Percentiles rank a stretch among this genome's conserved stretches.
phyloP scores from a whole-genome alignment of 2,888 invertebrate species.

The Platyscelio sp. region DNA sequence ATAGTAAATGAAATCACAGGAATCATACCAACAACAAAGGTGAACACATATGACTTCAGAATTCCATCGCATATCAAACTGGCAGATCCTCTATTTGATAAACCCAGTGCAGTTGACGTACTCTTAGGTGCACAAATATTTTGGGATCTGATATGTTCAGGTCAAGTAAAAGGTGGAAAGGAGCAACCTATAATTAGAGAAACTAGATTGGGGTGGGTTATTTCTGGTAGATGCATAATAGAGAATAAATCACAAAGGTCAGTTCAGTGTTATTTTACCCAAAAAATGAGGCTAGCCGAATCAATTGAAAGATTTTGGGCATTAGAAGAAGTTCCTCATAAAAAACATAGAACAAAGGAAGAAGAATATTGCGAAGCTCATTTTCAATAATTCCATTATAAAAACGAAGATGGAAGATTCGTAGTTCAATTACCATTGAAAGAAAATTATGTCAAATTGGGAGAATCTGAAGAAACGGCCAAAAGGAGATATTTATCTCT shows the following conservation, averaged over 20 bases:
- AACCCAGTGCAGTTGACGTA: no score
- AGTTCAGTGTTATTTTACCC: neutral
- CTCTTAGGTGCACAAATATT: neutral
- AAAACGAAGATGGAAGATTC: neutral
- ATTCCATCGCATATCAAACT: no score
- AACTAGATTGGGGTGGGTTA: neutral
- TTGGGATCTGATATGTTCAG: neutral
- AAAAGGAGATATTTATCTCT: neutral
- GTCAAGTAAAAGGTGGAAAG: neutral
- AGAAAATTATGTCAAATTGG: neutral
- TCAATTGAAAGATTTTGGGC: slow-evolving; percentile 19
- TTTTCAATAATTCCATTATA: neutral
- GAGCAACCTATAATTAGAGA: neutral
- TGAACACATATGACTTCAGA: neutral
- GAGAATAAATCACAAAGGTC: neutral
- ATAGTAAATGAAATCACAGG: neutral
- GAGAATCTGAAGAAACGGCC: slow-evolving; percentile 20
- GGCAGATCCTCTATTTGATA: no score
- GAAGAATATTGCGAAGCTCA: slow-evolving; percentile 14
- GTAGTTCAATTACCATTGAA: slow-evolving; percentile 17
- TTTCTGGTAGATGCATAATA: neutral
- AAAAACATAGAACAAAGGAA: neutral
- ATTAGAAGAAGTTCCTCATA: neutral
- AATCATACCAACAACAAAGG: neutral
- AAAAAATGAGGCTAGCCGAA: neutral